These are phyloP conservation scores for Calypte anna DNA, from an alignment of 2,113 vertebrate species.

Conservation along the genomic window DNA sequence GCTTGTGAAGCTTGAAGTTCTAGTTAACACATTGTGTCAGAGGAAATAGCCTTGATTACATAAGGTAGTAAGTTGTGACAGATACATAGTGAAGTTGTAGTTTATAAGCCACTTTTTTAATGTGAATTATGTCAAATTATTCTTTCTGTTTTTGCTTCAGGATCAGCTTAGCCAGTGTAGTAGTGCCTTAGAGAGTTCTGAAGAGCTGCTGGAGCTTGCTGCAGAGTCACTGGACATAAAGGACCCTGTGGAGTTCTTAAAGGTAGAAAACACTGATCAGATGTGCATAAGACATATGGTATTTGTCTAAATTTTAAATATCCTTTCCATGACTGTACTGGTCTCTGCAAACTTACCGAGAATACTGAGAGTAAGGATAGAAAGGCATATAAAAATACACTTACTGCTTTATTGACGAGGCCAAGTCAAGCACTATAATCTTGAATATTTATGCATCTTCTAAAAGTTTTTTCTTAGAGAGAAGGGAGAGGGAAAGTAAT, in stretches of 20 bases:
- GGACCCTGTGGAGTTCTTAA: slow-evolving; percentile 84
- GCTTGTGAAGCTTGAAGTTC: background rate
- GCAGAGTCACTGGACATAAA: slow-evolving; percentile 83
- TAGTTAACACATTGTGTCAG: background rate
- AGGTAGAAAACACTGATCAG: slow-evolving; percentile 74
- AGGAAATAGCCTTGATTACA: background rate
- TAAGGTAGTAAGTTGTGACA: background rate
- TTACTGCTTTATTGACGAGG: background rate
- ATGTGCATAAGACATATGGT: background rate
- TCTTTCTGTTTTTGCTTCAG: slow-evolving; percentile 60
- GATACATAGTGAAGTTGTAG: background rate
- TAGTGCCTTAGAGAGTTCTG: slow-evolving; percentile 85
- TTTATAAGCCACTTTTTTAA: background rate
- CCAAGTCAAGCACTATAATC: background rate
- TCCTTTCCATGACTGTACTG: background rate
- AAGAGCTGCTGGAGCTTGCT: slow-evolving; percentile 89
- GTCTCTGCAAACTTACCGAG: background rate
- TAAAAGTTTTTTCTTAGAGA: background rate
- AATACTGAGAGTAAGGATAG: background rate
- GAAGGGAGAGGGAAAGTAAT: background rate
- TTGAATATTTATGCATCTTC: background rate
- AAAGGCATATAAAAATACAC: background rate
- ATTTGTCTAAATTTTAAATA: background rate
- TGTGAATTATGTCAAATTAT: background rate
- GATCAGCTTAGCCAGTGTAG: slow-evolving; percentile 86